A percentile compares a stretch with the other conserved stretches of the same genome.
Evolutionary conservation across 2,888 invertebrate genomes (phyloP).

Genomic region (Lepas anatifera): DNA sequence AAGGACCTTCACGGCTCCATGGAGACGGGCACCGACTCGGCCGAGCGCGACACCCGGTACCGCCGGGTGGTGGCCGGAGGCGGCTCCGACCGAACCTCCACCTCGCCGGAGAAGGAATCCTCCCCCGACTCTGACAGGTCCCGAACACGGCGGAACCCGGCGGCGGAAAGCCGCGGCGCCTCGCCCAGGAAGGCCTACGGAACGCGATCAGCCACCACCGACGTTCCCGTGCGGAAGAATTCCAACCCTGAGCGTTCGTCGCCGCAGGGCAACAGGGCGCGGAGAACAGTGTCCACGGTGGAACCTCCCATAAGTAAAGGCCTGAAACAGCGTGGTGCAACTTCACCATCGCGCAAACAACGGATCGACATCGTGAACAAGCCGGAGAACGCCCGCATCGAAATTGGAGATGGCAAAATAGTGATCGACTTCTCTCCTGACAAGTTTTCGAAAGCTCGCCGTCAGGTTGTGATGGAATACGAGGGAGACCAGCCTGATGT

Average conservation of each 20-base stretch:
- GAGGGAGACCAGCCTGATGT: neutral
- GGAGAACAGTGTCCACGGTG: neutral
- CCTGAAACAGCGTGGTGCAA: neutral
- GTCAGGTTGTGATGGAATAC: constrained; percentile 1
- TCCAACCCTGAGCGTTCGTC: neutral
- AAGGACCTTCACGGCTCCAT: constrained; percentile 37
- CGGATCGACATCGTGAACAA: neutral
- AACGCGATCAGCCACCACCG: neutral
- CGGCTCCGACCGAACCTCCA: neutral
- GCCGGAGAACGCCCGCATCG: neutral
- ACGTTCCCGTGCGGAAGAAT: neutral
- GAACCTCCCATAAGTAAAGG: neutral
- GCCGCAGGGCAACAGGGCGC: neutral
- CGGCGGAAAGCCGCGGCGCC: neutral
- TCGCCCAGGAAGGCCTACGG: neutral
- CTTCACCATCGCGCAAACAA: neutral
- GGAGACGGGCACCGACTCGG: neutral
- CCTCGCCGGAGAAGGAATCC: neutral
- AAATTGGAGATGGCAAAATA: neutral
- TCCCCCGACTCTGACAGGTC: neutral
- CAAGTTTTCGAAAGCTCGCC: neutral
- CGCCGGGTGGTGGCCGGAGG: neutral
- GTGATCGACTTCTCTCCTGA: constrained; percentile 2
- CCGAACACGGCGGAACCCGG: neutral
- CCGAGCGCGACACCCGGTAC: neutral